Base-by-base conservation (phyloP, 2,113 vertebrate genomes). In the Hypomesus transpacificus region DNA sequence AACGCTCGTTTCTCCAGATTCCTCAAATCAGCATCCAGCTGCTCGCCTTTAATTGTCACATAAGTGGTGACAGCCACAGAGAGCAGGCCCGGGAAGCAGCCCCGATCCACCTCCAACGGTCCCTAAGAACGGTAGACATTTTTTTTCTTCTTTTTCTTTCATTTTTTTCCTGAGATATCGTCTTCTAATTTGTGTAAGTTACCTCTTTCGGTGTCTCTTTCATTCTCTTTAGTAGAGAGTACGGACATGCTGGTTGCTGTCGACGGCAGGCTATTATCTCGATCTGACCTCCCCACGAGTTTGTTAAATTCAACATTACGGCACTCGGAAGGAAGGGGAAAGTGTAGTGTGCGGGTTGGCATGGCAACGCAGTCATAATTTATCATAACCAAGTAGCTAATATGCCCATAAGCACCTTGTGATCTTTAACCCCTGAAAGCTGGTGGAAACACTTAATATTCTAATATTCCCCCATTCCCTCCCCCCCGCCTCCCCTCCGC, bases 361-460 rank as follows among this genome's bases (percentile, higher is more conserved):
- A 87, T 88, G 74, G 88, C 84, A 90, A 90, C 90, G 18, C 73
- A 78, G 82, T 84, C 78, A 83, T 85, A 87, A 90, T 90, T 85
- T 84, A 89, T 92, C 87, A 90, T 89, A 89, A 89, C 85, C 85
- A 82, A 87, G 85, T 85, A 72, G 87, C 78, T 91, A 91, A 90
- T 90, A 90, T 89, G 87, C 87, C 89, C 84, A 86, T 86, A 82
- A 88, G 89, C 82, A 73, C 85, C 75, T 18, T 73, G 77, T 81
- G 88, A 88, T 77, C 87, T 87, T 81, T 91, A 88, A 90, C 86
- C 88, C 70, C 53, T 83, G 80, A 83, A 89, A 80, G 76, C 80
- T 65, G 77, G 75, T 82, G 84, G 87, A 87, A 88, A 88, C 82
- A 86, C 82, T 90, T 85, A 86, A 87, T 88, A 88, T 90, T 90